Evolutionary conservation across 2,888 invertebrate genomes (phyloP).

Genomic region (Molanna angustata): DNA sequence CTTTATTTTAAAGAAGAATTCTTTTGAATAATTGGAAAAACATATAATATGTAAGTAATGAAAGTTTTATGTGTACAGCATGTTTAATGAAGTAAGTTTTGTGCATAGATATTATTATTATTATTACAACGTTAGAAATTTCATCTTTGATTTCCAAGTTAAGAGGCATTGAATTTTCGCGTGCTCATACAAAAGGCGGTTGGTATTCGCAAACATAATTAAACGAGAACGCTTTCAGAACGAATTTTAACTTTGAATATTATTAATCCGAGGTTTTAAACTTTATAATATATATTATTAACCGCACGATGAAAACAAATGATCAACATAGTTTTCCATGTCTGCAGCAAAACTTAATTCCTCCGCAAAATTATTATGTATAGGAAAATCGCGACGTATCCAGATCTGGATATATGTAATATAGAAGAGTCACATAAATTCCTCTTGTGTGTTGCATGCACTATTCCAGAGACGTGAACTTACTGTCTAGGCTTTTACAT

Average conservation of each 20-base stretch:
- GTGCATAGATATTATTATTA: too few species aligned
- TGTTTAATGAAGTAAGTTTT: too few species aligned
- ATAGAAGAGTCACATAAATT: conserved; percentile 11
- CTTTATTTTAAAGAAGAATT: too few species aligned
- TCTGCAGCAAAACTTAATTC: conserved; percentile 4
- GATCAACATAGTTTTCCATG: conserved; percentile 7
- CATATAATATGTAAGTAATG: too few species aligned
- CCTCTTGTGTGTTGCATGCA: conserved; percentile 9
- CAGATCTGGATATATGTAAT: too few species aligned
- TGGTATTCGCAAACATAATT: conserved; percentile 11
- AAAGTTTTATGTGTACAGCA: too few species aligned
- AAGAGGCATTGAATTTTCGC: too few species aligned
- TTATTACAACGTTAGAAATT: too few species aligned
- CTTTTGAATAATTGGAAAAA: too few species aligned
- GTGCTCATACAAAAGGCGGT: too few species aligned
- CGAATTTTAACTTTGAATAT: conserved; percentile 4
- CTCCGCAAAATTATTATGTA: neutral
- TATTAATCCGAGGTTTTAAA: neutral
- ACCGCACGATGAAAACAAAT: conserved; percentile 11
- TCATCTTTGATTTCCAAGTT: too few species aligned
- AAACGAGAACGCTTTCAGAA: conserved; percentile 3
- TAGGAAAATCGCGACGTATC: too few species aligned
- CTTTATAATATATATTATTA: neutral
- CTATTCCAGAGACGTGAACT: conserved; percentile 15
- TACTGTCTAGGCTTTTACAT: conserved; percentile 26